Conservation (phyloP, 2,113 vertebrate species). For the Barbus barbus region DNA sequence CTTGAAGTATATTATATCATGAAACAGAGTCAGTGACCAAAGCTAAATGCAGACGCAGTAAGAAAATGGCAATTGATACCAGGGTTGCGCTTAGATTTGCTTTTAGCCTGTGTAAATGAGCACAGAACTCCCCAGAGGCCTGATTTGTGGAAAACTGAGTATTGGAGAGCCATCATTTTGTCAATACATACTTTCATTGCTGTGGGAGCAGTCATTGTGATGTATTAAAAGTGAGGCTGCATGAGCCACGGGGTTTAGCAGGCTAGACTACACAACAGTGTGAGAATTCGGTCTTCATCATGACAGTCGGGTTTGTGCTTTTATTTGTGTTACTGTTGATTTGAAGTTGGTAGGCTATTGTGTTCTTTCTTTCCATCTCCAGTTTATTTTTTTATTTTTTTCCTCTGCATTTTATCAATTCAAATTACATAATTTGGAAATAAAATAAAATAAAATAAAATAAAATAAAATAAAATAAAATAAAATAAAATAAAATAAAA, state of each 20-base stretch:
- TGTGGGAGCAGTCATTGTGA: conserved; percentile 42
- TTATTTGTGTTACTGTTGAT: neutral
- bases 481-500: too few species aligned
- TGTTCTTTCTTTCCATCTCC: neutral
- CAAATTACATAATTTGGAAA: neutral
- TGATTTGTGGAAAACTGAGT: conserved; percentile 50
- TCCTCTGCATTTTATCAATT: neutral
- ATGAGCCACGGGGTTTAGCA: conserved; percentile 53
- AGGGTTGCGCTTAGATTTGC: neutral
- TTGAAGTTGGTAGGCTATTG: neutral
- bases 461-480: too few species aligned
- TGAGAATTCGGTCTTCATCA: neutral
- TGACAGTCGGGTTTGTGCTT: neutral
- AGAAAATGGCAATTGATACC: neutral
- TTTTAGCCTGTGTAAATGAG: conserved; percentile 20
- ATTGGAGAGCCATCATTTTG: conserved; percentile 50
- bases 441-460: too few species aligned
- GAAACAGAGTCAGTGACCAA: neutral
- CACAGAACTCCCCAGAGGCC: conserved; percentile 16
- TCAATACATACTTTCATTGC: conserved; percentile 41
- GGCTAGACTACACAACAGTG: conserved; percentile 3
- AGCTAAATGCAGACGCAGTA: neutral
- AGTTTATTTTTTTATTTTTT: neutral
- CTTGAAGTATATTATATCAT: neutral
- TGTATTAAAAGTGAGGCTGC: conserved; percentile 31